phyloP scores from a whole-genome alignment of 2,797 vertebrate genomes.

The Phrynocephalus forsythii region DNA sequence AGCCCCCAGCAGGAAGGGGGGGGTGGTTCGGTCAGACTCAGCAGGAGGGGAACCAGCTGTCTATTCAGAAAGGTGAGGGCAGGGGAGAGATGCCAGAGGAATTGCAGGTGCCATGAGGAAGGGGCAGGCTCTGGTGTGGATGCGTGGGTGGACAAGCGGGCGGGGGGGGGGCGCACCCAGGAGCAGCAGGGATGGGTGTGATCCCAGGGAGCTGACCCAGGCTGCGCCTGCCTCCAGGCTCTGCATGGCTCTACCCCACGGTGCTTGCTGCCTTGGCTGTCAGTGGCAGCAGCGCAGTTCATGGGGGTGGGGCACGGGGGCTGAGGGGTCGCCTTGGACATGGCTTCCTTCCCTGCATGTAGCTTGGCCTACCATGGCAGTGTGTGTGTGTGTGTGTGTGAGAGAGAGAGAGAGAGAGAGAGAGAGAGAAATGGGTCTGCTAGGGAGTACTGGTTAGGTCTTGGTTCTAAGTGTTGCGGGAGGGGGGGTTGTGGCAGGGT shows the following conservation, averaged over 20 bases:
- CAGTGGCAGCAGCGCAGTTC: not conserved
- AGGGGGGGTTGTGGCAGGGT: not conserved
- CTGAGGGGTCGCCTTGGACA: not conserved
- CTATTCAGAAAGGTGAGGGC: not conserved
- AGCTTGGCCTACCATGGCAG: not conserved
- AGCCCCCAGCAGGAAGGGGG: not conserved
- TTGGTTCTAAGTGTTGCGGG: not conserved
- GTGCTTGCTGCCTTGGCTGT: slow-evolving; percentile 15
- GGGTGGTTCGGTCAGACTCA: not conserved
- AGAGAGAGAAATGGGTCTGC: not conserved
- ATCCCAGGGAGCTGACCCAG: too few relatives aligned
- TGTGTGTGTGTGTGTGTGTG: too few relatives aligned
- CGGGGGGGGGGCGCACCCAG: too few relatives aligned
- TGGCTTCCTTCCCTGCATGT: slow-evolving; percentile 20
- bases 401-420: too few relatives aligned
- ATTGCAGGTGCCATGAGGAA: not conserved
- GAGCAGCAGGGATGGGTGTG: too few relatives aligned
- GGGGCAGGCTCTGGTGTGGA: too few relatives aligned
- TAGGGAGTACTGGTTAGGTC: not conserved
- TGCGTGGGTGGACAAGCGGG: too few relatives aligned
- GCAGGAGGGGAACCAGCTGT: not conserved
- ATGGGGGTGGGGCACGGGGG: not conserved
- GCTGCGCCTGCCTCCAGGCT: not conserved
- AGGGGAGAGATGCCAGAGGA: not conserved
- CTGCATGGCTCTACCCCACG: slow-evolving; percentile 27